These are phyloP conservation scores for Alectoris magna DNA, from an alignment of 2,797 vertebrate species.

Conservation along the genomic window DNA sequence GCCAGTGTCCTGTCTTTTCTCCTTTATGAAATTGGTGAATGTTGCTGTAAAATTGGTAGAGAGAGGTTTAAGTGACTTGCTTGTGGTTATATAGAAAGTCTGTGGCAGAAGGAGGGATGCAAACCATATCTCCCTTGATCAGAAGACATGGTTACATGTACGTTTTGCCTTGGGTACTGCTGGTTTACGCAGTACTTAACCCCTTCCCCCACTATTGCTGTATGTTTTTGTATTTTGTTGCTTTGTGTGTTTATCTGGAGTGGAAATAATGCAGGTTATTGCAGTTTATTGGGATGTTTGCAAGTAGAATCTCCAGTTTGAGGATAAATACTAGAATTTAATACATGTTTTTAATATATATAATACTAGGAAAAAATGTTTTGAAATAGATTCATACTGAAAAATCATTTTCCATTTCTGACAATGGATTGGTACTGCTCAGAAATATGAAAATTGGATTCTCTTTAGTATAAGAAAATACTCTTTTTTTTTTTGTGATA, in stretches of 20 bases:
- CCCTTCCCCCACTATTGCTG: neutral
- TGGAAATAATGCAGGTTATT: neutral
- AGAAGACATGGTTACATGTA: neutral
- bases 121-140: neutral
- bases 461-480: neutral
- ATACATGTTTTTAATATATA: neutral
- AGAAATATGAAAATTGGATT: neutral
- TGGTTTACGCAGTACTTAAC: neutral
- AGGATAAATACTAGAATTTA: neutral
- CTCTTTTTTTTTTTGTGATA: neutral
- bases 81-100: slow-evolving; percentile 62
- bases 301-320: neutral
- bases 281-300: neutral
- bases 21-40: neutral
- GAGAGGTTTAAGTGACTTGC: slow-evolving; percentile 22
- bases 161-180: neutral
- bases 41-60: neutral
- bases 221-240: neutral
- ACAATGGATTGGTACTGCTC: neutral
- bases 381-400: neutral
- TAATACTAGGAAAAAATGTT: neutral
- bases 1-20: neutral
- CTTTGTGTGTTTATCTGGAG: neutral
- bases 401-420: neutral
- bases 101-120: slow-evolving; percentile 27